Evolutionary conservation across 1,140 invertebrate genomes (phyloP).

Genomic region (Brachionus rotundiformis): DNA sequence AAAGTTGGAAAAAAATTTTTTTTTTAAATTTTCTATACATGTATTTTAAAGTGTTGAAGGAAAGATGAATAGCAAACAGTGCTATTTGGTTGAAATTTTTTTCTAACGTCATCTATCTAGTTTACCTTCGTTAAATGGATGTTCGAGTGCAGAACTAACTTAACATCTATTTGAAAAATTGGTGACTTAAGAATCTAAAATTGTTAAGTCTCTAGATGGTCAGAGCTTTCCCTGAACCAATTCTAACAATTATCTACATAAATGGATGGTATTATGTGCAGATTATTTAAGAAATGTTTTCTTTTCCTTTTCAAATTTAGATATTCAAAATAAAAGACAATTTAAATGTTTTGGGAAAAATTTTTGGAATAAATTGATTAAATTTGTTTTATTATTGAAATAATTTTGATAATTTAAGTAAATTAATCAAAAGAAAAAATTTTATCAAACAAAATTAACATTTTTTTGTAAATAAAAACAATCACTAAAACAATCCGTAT

Average conservation of each 20-base stretch:
- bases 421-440: too few species aligned
- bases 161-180: too few species aligned
- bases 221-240: too few species aligned
- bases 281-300: too few species aligned
- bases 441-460: too few species aligned
- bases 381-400: too few species aligned
- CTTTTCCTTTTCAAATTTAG: not conserved
- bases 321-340: not conserved
- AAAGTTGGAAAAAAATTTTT: not conserved
- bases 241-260: too few species aligned
- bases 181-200: too few species aligned
- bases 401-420: too few species aligned
- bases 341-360: not conserved
- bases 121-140: not conserved
- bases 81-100: not conserved
- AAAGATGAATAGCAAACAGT: constrained; percentile 1
- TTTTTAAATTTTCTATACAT: constrained; percentile 32
- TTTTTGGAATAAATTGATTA: too few species aligned
- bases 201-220: too few species aligned
- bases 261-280: too few species aligned
- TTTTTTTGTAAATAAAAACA: not conserved
- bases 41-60: not conserved
- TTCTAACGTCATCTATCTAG: not conserved
- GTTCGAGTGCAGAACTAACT: not conserved
- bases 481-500: not conserved